A percentile compares a stretch with the other conserved stretches of the same genome.
Conservation (phyloP, 2,113 vertebrate genomes). For the Tapirus terrestris region DNA sequence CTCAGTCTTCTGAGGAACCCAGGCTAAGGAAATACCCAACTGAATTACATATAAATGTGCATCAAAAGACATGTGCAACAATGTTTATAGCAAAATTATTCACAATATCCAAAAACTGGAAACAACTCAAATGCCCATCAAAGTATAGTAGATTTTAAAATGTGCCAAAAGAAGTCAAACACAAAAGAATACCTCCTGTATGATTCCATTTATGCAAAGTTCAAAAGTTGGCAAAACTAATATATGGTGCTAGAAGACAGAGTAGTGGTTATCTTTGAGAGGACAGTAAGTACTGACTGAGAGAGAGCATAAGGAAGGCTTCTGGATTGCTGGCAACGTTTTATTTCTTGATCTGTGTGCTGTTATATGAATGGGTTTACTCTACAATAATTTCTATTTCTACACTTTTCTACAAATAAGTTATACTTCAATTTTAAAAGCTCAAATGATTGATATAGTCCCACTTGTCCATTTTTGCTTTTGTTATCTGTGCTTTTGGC, state of each 20-base stretch:
- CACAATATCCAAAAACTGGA: background rate
- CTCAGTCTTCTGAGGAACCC: background rate
- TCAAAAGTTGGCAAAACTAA: background rate
- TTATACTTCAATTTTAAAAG: background rate
- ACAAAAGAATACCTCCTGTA: background rate
- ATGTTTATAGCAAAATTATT: background rate
- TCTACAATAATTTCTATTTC: background rate
- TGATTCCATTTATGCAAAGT: background rate
- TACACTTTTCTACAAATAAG: background rate
- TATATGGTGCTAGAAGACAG: background rate
- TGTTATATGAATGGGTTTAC: background rate
- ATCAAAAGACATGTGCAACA: background rate
- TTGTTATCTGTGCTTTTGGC: background rate
- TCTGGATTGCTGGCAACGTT: background rate
- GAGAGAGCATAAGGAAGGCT: background rate
- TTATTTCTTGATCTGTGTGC: background rate
- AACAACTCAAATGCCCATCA: background rate
- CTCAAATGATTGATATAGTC: background rate
- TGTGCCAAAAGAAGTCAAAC: background rate
- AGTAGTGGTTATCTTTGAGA: background rate
- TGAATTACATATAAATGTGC: background rate
- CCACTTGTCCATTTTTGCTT: background rate
- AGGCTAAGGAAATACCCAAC: background rate
- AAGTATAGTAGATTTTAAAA: background rate
- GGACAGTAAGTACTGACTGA: background rate